A percentile compares a stretch with the other conserved stretches of the same genome.
These are phyloP conservation scores for Drosophila parvula DNA, from an alignment of 1,140 invertebrate species.

Conservation along the genomic window DNA sequence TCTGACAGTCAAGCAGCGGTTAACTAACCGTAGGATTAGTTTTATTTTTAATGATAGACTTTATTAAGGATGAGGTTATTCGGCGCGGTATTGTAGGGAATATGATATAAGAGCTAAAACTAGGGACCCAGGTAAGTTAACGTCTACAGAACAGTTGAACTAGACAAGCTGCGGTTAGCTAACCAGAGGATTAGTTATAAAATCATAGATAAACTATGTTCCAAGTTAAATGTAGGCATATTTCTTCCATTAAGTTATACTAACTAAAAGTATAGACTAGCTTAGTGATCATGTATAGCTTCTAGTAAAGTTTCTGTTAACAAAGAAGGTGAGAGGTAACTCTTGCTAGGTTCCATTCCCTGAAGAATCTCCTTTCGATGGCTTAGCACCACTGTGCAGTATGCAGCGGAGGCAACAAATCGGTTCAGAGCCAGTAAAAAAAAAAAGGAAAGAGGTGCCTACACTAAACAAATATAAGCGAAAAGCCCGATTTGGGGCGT, in stretches of 20 bases:
- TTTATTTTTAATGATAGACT: neutral
- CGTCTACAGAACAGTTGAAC: neutral
- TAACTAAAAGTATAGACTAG: neutral
- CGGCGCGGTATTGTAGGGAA: neutral
- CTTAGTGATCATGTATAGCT: neutral
- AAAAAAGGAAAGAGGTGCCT: constrained; percentile 32
- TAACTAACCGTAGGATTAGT: neutral
- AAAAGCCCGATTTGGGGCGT: constrained; percentile 66
- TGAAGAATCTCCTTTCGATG: neutral
- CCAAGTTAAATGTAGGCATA: neutral
- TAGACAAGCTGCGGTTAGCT: neutral
- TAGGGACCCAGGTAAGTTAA: too few species aligned
- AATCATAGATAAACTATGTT: too few species aligned
- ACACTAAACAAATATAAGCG: constrained; percentile 63
- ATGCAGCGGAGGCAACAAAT: constrained; percentile 29
- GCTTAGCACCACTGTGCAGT: constrained; percentile 42
- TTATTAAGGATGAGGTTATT: neutral
- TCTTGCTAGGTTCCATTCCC: too few species aligned
- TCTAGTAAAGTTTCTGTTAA: neutral
- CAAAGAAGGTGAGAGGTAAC: neutral
- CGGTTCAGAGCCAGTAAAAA: constrained; percentile 22
- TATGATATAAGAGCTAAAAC: neutral
- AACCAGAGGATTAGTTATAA: constrained; percentile 1
- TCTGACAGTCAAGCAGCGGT: neutral
- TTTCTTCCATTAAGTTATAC: neutral